Evolutionary conservation across 2,888 invertebrate species (phyloP), one percentile per base, ranked within the genome.

Genomic region (Gonocerus acuteangulatus): DNA sequence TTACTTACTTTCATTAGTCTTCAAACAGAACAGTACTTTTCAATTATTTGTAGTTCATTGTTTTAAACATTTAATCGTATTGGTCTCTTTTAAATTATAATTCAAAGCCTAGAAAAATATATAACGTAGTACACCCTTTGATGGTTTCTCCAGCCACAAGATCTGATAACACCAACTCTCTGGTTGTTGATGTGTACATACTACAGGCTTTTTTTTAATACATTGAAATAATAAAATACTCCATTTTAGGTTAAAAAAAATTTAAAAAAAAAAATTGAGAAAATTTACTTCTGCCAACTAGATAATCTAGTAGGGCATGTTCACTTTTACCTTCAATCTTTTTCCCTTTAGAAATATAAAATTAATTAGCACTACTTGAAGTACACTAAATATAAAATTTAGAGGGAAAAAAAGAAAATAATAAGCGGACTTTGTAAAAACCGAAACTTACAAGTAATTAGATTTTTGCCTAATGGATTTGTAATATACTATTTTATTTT

Each of bases 401-500:
- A 42, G 23, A 42, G 15, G 54, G 42, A 42, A 42, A 22, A 34
- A 42, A n/a, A n/a, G n/a, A n/a, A 54, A 42, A 54, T n/a, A 22
- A 42, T 15, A 54, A 21, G 42, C 22, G 39, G 23, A 42, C 36
- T 22, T 54, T 54, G 54, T 54, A 42, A 54, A 54, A 54, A 54
- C 54, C 34, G 6, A 47, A 18, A 47, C 11, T 19, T n/a, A 47
- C 21, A 54, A 54, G 54, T 39, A 39, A 39, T 54, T 54, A 54
- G 54, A 54, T 42, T 22, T 47, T 54, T 54, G 54, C 54, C 54
- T 54, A 54, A 54, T 54, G 54, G 54, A 39, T 54, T 54, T 54
- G 54, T 54, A 54, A 54, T 36, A 54, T 54, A 54, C 34, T 54
- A 39, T 54, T 54, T 54, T 54, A 54, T 54, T 54, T 54, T 54